These are phyloP conservation scores for Volucella inflata DNA, from an alignment of 2,888 invertebrate species.

Conservation along the genomic window DNA sequence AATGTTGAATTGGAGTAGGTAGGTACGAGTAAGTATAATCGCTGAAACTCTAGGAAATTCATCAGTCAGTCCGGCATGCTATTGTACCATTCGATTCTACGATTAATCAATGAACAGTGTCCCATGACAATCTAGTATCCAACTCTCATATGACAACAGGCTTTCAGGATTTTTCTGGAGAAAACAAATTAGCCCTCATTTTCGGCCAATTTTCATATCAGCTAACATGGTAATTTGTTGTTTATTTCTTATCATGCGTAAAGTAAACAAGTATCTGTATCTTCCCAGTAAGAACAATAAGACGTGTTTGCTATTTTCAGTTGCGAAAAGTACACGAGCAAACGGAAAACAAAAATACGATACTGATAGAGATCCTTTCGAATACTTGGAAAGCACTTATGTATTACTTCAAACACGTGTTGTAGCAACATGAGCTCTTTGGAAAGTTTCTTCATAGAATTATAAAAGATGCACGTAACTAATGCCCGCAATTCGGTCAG, in stretches of 20 bases:
- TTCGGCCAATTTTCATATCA: not conserved
- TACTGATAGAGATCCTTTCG: conserved; percentile 22
- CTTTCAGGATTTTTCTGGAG: no score
- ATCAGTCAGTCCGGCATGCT: no score
- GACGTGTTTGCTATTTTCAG: not conserved
- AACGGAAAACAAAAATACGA: conserved; percentile 32
- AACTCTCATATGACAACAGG: no score
- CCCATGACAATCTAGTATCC: no score
- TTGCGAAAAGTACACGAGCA: conserved; percentile 2
- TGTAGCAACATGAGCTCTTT: conserved; percentile 39
- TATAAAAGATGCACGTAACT: conserved; percentile 60
- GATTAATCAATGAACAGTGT: no score
- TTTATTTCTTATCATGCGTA: conserved; percentile 19
- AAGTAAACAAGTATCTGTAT: conserved; percentile 5
- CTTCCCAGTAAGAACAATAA: conserved; percentile 36
- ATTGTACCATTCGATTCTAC: no score
- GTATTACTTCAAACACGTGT: conserved; percentile 43
- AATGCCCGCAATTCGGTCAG: conserved; percentile 15
- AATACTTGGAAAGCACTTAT: not conserved
- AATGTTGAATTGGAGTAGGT: no score
- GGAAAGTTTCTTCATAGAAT: conserved; percentile 42
- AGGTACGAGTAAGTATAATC: no score
- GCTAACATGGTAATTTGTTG: not conserved
- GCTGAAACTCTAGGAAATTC: no score
- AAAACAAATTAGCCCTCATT: not conserved